These are phyloP conservation scores for Acanthopagrus latus DNA, from an alignment of 2,797 vertebrate species.

Conservation along the genomic window DNA sequence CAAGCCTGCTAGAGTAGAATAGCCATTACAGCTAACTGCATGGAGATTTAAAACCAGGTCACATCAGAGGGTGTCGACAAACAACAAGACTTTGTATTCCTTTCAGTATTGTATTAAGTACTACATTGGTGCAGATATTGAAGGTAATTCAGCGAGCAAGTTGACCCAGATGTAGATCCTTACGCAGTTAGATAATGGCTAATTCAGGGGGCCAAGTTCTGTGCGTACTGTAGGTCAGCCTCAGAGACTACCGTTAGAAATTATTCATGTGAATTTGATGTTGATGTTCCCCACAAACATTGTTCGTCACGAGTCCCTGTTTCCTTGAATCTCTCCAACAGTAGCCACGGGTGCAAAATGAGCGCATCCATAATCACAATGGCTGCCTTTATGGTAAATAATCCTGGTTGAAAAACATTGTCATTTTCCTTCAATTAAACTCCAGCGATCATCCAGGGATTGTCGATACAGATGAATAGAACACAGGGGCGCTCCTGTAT, in stretches of 20 bases:
- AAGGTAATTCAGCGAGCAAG: not conserved
- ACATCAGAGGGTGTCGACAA: not conserved
- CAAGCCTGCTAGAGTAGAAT: too few relatives aligned
- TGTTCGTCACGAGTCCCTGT: not conserved
- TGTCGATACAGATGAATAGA: slow-evolving; percentile 8
- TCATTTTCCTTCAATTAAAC: not conserved
- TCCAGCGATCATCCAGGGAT: not conserved
- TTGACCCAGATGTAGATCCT: not conserved
- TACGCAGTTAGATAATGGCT: not conserved
- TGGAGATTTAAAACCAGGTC: not conserved
- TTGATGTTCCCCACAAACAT: not conserved
- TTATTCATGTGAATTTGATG: not conserved
- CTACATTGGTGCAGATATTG: not conserved
- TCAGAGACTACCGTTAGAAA: not conserved
- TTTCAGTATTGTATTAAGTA: not conserved
- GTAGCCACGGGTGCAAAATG: not conserved
- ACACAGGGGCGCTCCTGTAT: not conserved
- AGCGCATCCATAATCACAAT: not conserved
- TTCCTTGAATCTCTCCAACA: not conserved
- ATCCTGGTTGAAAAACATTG: not conserved
- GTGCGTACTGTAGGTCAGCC: not conserved
- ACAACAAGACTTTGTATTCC: not conserved
- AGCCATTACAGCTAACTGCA: not conserved
- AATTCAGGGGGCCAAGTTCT: not conserved
- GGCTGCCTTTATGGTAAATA: not conserved